Percentiles rank a stretch among this genome's conserved stretches.
Evolutionary conservation across 2,888 invertebrate species (phyloP).

Genomic region (Heliconius ismenius): DNA sequence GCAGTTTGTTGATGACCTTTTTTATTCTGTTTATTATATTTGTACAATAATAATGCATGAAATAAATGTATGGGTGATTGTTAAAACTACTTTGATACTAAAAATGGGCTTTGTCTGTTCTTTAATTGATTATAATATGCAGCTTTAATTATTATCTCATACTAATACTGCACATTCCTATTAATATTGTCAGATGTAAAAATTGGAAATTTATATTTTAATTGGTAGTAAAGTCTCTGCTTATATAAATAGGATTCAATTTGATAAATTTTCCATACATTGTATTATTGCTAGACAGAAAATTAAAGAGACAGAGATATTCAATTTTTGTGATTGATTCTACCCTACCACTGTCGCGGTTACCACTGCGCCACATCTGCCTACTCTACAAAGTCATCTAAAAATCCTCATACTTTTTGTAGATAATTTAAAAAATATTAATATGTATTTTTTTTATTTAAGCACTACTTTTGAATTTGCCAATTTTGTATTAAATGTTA

Average conservation of each 20-base stretch:
- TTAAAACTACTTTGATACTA: background rate
- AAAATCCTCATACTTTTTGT: no score
- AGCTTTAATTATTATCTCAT: constrained; percentile 8
- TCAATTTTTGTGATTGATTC: no score
- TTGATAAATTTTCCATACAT: no score
- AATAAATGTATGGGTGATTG: constrained; percentile 8
- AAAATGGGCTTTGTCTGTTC: background rate
- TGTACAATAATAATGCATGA: constrained; percentile 28
- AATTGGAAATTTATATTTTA: background rate
- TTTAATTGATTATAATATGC: background rate
- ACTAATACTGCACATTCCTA: constrained; percentile 6
- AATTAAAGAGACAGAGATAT: no score
- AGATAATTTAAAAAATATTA: background rate
- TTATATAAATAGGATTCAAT: no score
- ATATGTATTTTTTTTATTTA: background rate
- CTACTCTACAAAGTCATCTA: no score
- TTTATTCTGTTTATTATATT: constrained; percentile 38
- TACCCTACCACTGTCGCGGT: no score
- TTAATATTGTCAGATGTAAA: background rate
- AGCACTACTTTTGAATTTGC: background rate
- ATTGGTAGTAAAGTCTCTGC: background rate
- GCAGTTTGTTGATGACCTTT: constrained; percentile 33
- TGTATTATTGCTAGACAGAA: no score
- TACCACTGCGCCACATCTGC: no score
- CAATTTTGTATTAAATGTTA: background rate